Percentiles rank a stretch among this genome's conserved stretches.
Conservation (phyloP, 1,140 invertebrate genomes). For the Ditylenchus dipsaci region DNA sequence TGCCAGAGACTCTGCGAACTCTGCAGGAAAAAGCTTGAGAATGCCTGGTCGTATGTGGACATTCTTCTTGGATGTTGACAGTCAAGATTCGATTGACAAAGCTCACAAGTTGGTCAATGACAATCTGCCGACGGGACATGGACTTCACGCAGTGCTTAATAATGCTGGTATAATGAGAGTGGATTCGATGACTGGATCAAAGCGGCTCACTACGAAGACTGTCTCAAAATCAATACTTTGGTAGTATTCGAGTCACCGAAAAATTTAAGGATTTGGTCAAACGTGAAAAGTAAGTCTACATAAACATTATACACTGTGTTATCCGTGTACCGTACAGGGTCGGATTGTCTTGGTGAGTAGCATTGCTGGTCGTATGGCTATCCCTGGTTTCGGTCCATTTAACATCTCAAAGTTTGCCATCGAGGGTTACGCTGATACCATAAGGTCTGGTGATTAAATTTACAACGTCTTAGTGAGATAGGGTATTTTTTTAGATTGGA, state of each 20-base stretch:
- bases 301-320: no score
- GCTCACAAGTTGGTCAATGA: constrained; percentile 47
- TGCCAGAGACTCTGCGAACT: constrained; percentile 23
- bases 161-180: not conserved
- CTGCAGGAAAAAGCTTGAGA: constrained; percentile 49
- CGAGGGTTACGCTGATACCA: constrained; percentile 49
- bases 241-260: no score
- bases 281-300: not conserved
- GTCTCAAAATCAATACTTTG: no score
- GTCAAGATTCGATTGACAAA: constrained; percentile 51
- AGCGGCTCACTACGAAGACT: no score
- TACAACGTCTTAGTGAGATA: not conserved
- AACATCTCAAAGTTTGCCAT: constrained; percentile 46
- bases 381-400: constrained; percentile 38
- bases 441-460: constrained; percentile 16
- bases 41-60: constrained; percentile 59
- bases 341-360: constrained; percentile 48
- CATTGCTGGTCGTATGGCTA: constrained; percentile 40
- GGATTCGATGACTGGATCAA: no score
- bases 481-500: constrained; percentile 37
- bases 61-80: constrained; percentile 60
- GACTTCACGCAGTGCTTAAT: not conserved
- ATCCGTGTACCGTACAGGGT: no score
- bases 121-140: constrained; percentile 1
- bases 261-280: no score